phyloP scores from a whole-genome alignment of 2,113 vertebrate genomes.

The Rhombomys opimus region DNA sequence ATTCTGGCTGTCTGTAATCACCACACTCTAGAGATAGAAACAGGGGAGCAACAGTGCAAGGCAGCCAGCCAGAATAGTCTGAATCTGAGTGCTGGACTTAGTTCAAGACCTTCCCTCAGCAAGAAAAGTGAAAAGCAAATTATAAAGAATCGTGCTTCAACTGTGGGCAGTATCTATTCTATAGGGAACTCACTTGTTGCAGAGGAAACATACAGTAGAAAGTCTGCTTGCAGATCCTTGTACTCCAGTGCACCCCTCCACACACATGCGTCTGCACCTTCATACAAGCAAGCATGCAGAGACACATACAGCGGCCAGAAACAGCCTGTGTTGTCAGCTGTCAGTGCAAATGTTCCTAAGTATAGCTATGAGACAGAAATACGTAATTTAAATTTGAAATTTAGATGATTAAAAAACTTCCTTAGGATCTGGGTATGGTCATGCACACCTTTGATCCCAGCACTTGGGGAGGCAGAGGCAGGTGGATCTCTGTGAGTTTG shows the following conservation, averaged over 20 bases:
- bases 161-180: background rate
- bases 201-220: background rate
- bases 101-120: background rate
- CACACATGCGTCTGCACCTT: background rate
- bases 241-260: background rate
- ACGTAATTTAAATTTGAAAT: background rate
- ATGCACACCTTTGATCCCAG: no score
- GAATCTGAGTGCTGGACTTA: no score
- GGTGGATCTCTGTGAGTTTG: no score
- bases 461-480: no score
- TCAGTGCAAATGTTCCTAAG: background rate
- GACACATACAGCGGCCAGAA: background rate
- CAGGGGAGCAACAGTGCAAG: background rate
- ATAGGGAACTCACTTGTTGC: background rate
- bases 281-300: background rate
- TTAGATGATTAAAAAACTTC: background rate
- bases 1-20: background rate
- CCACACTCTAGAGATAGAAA: background rate
- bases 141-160: background rate
- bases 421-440: background rate
- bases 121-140: background rate
- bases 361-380: background rate
- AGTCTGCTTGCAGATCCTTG: background rate
- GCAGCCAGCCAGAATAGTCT: fast-evolving
- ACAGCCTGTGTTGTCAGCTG: background rate